These are phyloP conservation scores for Dichetophora obliterata DNA, from an alignment of 2,888 invertebrate genomes.

Conservation along the genomic window DNA sequence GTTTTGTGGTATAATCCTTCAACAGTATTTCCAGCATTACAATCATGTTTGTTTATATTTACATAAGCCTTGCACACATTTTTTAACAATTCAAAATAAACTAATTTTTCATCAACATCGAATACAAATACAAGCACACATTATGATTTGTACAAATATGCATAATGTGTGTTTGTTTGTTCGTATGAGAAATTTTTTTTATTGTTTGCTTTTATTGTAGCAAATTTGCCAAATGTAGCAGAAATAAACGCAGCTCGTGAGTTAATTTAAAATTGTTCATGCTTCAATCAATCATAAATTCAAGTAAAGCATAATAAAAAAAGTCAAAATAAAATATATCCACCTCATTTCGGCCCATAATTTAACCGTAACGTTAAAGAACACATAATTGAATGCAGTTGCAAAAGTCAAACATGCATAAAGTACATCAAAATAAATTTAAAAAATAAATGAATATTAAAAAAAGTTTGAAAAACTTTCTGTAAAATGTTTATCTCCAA, in stretches of 20 bases:
- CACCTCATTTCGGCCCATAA: not conserved
- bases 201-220: conserved; percentile 30
- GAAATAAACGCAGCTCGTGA: conserved; percentile 30
- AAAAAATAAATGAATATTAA: too few relatives aligned
- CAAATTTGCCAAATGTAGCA: conserved; percentile 63
- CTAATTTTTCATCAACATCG: not conserved
- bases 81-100: not conserved
- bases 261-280: conserved; percentile 60
- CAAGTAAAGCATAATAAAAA: conserved; percentile 9
- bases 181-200: not conserved
- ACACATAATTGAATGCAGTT: not conserved
- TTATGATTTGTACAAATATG: not conserved
- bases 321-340: not conserved
- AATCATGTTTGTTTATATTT: not conserved
- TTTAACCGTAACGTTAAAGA: not conserved
- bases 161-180: not conserved
- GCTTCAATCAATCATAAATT: conserved; percentile 61
- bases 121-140: not conserved
- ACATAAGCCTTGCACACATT: not conserved
- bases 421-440: too few relatives aligned
- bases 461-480: too few relatives aligned
- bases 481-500: too few relatives aligned
- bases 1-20: too few relatives aligned
- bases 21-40: not conserved
- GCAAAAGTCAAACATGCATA: not conserved